phyloP scores from a whole-genome alignment of 2,797 vertebrate genomes.

The Melanotaenia trifasciata region DNA sequence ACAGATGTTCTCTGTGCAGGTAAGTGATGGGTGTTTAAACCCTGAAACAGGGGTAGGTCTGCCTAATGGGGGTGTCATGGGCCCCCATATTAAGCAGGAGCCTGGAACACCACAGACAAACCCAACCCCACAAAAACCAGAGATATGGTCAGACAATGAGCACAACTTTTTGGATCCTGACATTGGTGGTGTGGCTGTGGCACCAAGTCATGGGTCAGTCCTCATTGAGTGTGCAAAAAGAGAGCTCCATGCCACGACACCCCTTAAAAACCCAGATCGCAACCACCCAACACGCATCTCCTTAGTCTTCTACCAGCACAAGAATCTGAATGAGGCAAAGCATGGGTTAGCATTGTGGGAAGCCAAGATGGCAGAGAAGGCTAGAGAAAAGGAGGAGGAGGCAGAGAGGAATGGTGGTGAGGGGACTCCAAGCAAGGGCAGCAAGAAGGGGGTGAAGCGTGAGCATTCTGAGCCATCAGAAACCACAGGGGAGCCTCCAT shows the following conservation, averaged over 20 bases:
- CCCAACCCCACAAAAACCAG: conserved; percentile 85
- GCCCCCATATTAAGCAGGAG: conserved; percentile 79
- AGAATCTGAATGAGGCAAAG: conserved; percentile 97
- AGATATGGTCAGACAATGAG: conserved; percentile 98
- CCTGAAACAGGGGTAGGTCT: conserved; percentile 75
- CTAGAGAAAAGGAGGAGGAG: conserved; percentile 95
- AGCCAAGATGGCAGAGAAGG: conserved; percentile 97
- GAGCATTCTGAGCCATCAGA: conserved; percentile 89
- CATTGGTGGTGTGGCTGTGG: conserved; percentile 96
- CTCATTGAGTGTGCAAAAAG: conserved; percentile 99
- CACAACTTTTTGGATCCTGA: conserved; percentile 97
- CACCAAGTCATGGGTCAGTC: conserved; percentile 95
- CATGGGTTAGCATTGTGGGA: conserved; percentile 97
- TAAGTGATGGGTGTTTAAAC: conserved; percentile 81
- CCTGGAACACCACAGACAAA: conserved; percentile 68
- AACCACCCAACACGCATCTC: conserved; percentile 95
- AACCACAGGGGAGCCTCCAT: conserved; percentile 84
- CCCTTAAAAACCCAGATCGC: conserved; percentile 93
- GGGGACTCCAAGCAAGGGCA: conserved; percentile 89
- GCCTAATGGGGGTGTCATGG: conserved; percentile 77
- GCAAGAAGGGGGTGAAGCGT: conserved; percentile 91
- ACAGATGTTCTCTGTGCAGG: conserved; percentile 66
- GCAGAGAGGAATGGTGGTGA: conserved; percentile 91
- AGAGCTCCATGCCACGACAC: conserved; percentile 97
- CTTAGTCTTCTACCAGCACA: conserved; percentile 99